Conservation (phyloP, 2,113 vertebrate genomes). For the Castor canadensis region DNA sequence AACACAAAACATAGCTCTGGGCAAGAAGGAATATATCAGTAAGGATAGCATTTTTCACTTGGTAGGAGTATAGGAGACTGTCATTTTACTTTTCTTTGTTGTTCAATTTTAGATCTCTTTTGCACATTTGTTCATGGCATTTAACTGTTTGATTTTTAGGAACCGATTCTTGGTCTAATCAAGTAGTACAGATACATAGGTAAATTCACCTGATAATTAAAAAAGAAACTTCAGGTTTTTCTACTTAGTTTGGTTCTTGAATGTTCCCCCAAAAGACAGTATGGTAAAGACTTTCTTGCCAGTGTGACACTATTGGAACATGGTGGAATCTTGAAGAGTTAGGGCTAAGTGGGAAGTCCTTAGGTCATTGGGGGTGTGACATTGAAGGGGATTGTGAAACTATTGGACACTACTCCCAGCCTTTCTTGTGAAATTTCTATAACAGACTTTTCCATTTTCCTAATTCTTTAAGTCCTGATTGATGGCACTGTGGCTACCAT, state of each 20-base stretch:
- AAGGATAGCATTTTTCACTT: rapidly evolving
- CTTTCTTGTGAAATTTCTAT: background rate
- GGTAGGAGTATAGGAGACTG: rapidly evolving
- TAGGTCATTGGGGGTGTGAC: background rate
- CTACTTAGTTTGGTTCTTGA: background rate
- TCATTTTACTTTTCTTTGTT: rapidly evolving
- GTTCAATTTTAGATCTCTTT: rapidly evolving
- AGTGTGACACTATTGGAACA: no score
- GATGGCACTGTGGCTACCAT: no score
- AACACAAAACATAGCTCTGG: background rate
- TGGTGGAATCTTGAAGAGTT: background rate
- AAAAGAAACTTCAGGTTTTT: rapidly evolving
- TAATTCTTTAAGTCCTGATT: rapidly evolving
- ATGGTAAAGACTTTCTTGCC: background rate
- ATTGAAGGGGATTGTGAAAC: no score
- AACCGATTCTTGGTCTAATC: background rate
- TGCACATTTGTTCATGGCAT: background rate
- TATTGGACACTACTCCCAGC: rapidly evolving
- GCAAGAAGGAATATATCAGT: background rate
- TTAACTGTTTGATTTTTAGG: rapidly evolving
- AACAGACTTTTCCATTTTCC: background rate
- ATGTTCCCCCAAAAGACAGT: background rate
- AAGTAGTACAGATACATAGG: rapidly evolving
- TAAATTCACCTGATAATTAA: no score
- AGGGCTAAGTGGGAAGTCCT: background rate